A percentile compares a stretch with the other conserved stretches of the same genome.
Evolutionary conservation across 2,113 vertebrate genomes (phyloP).

Genomic region (Sinocyclocheilus grahami): DNA sequence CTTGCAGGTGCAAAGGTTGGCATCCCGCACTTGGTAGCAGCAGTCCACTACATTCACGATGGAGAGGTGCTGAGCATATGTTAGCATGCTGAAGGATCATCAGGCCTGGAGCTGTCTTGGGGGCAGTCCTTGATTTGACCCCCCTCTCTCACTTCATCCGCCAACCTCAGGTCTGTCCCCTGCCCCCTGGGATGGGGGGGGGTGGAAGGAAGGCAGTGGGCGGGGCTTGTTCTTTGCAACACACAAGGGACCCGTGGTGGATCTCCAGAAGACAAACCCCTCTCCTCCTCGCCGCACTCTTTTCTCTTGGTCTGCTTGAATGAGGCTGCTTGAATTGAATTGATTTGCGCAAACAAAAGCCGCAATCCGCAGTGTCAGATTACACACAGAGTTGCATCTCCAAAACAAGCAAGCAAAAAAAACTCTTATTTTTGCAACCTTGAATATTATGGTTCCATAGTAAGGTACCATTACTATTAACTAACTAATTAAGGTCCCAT

Average conservation of each 20-base stretch:
- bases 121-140: constrained; percentile 49
- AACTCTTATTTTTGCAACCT: background rate
- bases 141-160: constrained; percentile 58
- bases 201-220: constrained; percentile 61
- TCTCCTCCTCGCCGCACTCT: constrained; percentile 48
- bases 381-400: constrained; percentile 62
- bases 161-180: constrained; percentile 53
- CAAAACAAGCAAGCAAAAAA: constrained; percentile 58
- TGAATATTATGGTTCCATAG: background rate
- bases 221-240: constrained; percentile 60
- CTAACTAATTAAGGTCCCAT: too few relatives aligned
- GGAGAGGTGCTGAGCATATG: constrained; percentile 81
- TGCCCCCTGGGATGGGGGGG: constrained; percentile 55
- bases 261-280: constrained; percentile 43
- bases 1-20: constrained; percentile 68
- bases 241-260: constrained; percentile 62
- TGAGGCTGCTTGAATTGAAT: constrained; percentile 59
- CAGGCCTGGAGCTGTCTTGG: background rate
- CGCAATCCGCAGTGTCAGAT: constrained; percentile 59
- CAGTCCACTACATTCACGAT: constrained; percentile 77
- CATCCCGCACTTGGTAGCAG: constrained; percentile 76
- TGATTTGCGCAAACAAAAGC: constrained; percentile 76
- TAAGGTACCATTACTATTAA: background rate
- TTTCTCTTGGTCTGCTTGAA: constrained; percentile 25
- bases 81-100: constrained; percentile 75